A percentile compares a stretch with the other conserved stretches of the same genome.
Evolutionary conservation across 2,888 invertebrate genomes (phyloP).

Genomic region (Schizotus pectinicornis): DNA sequence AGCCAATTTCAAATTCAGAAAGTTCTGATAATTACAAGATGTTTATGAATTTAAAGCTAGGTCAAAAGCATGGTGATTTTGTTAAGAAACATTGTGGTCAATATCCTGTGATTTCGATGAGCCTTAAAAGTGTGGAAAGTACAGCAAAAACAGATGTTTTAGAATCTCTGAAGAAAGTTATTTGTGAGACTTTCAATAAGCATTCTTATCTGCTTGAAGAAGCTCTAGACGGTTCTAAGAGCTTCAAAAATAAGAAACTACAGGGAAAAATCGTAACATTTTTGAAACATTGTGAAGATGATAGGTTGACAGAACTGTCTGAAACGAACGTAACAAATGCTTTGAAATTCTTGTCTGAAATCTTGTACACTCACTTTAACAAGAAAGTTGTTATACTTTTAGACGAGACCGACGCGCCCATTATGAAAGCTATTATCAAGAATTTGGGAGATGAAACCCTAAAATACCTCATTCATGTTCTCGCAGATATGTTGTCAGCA

Average conservation of each 20-base stretch:
- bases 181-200: constrained; percentile 11
- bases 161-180: constrained; percentile 1
- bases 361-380: constrained; percentile 21
- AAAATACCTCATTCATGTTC: constrained; percentile 8
- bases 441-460: constrained; percentile 9
- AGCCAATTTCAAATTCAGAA: constrained; percentile 15
- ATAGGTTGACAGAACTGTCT: constrained; percentile 9
- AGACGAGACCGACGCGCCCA: constrained; percentile 17
- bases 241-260: constrained; percentile 8
- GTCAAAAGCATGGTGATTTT: constrained; percentile 10
- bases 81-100: constrained; percentile 23
- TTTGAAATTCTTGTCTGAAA: constrained; percentile 19
- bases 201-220: constrained; percentile 14
- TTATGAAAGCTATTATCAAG: constrained; percentile 11
- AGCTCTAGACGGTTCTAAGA: constrained; percentile 9
- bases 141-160: constrained; percentile 12
- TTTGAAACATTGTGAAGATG: constrained; percentile 11
- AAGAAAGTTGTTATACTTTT: constrained; percentile 25
- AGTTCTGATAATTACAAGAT: constrained; percentile 17
- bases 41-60: constrained; percentile 18
- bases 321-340: constrained; percentile 9
- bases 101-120: constrained; percentile 23
- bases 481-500: constrained; percentile 11
- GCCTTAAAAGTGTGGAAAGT: constrained; percentile 14
- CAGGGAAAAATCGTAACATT: constrained; percentile 7